Conservation (phyloP, 2,797 vertebrate genomes). For the Enteromius treurensis region DNA sequence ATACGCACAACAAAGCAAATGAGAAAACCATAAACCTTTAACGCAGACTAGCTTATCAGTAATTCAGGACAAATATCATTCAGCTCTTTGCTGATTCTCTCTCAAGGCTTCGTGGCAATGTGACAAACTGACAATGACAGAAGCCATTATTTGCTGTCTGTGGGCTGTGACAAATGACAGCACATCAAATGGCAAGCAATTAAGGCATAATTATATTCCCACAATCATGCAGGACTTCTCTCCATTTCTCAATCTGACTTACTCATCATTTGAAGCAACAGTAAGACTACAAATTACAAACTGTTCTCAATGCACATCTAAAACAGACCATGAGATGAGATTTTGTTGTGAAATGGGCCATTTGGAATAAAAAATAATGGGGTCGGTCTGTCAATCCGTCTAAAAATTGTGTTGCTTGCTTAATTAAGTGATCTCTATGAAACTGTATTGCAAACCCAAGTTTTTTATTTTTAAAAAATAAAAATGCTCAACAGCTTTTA, state of each 20-base stretch:
- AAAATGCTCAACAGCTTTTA: background rate
- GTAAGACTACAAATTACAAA: constrained; percentile 63
- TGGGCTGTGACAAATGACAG: constrained; percentile 84
- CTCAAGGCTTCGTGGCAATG: constrained; percentile 75
- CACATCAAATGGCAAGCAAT: constrained; percentile 81
- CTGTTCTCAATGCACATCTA: constrained; percentile 53
- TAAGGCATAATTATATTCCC: constrained; percentile 80
- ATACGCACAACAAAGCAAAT: constrained; percentile 47
- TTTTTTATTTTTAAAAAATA: constrained; percentile 1
- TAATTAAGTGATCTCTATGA: background rate
- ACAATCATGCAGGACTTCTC: constrained; percentile 56
- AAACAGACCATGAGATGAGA: background rate
- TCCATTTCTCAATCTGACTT: constrained; percentile 56
- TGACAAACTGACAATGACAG: constrained; percentile 78
- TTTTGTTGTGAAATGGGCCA: background rate
- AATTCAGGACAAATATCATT: constrained; percentile 81
- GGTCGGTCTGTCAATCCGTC: background rate
- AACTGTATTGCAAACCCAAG: background rate
- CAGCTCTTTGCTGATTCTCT: constrained; percentile 76
- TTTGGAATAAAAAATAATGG: background rate
- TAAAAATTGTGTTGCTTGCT: background rate
- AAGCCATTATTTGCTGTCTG: constrained; percentile 83
- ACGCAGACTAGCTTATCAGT: constrained; percentile 76
- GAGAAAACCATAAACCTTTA: constrained; percentile 62
- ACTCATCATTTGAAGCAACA: constrained; percentile 54